Evolutionary conservation across 2,113 vertebrate species (phyloP).

Genomic region (Phaetusa simplex): DNA sequence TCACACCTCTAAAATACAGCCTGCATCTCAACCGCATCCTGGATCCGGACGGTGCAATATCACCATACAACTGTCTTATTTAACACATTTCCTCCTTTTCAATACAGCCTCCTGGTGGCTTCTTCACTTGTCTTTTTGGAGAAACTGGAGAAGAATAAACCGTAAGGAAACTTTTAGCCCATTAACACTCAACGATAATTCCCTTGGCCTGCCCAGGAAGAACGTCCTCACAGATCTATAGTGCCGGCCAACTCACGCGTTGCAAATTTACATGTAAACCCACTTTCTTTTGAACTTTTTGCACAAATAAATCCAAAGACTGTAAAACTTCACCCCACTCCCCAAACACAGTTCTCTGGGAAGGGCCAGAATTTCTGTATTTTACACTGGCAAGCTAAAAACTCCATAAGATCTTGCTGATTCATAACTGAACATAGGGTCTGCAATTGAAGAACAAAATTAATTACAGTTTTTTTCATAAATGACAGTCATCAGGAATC

Average conservation of each 20-base stretch:
- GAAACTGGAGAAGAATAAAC: neutral
- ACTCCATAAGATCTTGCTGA: neutral
- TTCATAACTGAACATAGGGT: neutral
- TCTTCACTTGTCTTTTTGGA: neutral
- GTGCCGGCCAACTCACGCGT: neutral
- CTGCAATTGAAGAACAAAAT: neutral
- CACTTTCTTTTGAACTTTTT: neutral
- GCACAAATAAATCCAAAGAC: neutral
- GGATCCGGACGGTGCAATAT: too few species aligned
- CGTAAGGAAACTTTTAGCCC: neutral
- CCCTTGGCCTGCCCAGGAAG: neutral
- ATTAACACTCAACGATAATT: neutral
- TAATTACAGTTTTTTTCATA: neutral
- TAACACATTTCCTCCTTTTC: neutral
- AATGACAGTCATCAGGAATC: neutral
- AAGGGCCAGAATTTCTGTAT: neutral
- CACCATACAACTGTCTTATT: neutral
- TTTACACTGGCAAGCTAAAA: neutral
- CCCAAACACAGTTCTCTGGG: neutral
- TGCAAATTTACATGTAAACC: neutral
- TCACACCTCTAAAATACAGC: neutral
- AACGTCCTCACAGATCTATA: neutral
- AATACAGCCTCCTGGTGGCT: neutral
- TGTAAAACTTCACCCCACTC: neutral
- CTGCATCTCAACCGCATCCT: neutral